A percentile compares a stretch with the other conserved stretches of the same genome.
These are phyloP conservation scores for Scylla paramamosain DNA, from an alignment of 1,140 invertebrate genomes.

Conservation along the genomic window DNA sequence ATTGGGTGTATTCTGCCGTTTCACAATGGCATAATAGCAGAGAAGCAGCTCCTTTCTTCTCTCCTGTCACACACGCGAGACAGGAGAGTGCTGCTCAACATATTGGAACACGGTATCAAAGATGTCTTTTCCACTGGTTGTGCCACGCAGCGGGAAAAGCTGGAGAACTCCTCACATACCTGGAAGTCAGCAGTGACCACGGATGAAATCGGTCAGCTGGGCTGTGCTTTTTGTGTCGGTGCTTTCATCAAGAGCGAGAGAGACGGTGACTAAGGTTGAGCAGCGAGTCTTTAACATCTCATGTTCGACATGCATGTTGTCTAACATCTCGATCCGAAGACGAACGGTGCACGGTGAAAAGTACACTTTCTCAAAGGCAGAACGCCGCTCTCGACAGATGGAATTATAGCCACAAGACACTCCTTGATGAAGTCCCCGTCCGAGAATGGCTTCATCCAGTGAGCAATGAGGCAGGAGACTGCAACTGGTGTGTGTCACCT, in stretches of 20 bases:
- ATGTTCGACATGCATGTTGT: slow-evolving; percentile 1
- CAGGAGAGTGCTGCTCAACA: slow-evolving; percentile 44
- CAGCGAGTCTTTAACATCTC: background rate
- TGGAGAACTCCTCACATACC: slow-evolving; percentile 46
- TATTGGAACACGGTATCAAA: background rate
- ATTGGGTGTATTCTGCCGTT: slow-evolving; percentile 53
- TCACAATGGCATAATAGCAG: slow-evolving; percentile 59
- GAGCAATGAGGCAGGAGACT: slow-evolving; percentile 35
- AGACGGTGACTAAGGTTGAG: background rate
- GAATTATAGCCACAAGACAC: background rate
- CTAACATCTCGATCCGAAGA: background rate
- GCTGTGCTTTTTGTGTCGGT: slow-evolving; percentile 47
- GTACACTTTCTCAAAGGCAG: slow-evolving; percentile 39
- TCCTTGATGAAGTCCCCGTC: slow-evolving; percentile 44
- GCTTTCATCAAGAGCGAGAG: slow-evolving; percentile 12
- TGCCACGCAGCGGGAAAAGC: slow-evolving; percentile 14
- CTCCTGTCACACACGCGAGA: slow-evolving; percentile 53
- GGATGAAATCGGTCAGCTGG: slow-evolving; percentile 53
- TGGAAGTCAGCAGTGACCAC: slow-evolving; percentile 33
- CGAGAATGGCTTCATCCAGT: slow-evolving; percentile 27
- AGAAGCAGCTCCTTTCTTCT: slow-evolving; percentile 43
- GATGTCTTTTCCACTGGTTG: slow-evolving; percentile 30
- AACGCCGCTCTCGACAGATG: slow-evolving; percentile 39
- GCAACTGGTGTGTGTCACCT: slow-evolving; percentile 12
- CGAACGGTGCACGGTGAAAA: slow-evolving; percentile 7